Evolutionary conservation across 2,113 vertebrate genomes (phyloP).

Genomic region (Archilochus colubris): DNA sequence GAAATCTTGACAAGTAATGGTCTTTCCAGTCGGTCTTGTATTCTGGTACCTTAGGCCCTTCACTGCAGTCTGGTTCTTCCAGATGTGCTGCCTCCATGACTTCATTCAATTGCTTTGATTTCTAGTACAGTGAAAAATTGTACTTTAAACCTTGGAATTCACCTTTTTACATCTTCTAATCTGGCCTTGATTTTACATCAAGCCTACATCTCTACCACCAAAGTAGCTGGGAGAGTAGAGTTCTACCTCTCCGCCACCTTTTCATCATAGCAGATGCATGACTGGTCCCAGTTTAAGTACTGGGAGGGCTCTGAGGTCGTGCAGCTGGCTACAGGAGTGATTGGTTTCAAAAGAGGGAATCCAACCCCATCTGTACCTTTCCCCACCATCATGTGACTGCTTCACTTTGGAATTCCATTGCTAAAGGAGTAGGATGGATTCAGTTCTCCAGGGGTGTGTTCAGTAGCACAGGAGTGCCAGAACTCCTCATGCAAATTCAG

Average conservation of each 20-base stretch:
- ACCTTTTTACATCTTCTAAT: background rate
- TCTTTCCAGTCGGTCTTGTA: background rate
- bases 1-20: background rate
- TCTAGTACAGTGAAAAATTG: background rate
- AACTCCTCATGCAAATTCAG: background rate
- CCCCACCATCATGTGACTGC: background rate
- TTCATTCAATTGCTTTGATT: background rate
- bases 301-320: background rate
- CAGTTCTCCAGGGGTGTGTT: background rate
- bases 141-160: background rate
- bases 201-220: background rate
- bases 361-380: background rate
- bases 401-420: background rate
- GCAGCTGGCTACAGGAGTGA: background rate
- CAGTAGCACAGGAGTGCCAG: background rate
- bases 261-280: background rate
- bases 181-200: background rate
- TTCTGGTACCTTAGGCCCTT: background rate
- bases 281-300: background rate
- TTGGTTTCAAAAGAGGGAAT: background rate
- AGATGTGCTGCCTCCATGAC: background rate
- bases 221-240: background rate
- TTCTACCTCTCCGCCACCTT: conserved; percentile 1
- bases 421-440: background rate
- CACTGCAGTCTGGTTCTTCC: background rate